phyloP scores from a whole-genome alignment of 2,888 invertebrate genomes.

The Fabriciana adippe region DNA sequence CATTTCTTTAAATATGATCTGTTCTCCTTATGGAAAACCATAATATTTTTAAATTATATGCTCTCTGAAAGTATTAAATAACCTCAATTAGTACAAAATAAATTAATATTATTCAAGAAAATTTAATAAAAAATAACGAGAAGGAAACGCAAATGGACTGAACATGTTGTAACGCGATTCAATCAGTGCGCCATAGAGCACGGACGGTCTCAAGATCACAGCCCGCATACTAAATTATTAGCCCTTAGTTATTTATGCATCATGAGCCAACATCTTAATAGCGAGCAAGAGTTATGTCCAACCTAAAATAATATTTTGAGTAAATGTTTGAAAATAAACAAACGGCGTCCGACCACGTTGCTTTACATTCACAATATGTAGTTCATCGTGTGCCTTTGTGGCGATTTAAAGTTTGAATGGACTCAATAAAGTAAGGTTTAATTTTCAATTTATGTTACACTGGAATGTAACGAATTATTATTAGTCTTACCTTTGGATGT shows the following conservation, averaged over 20 bases:
- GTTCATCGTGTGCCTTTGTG: constrained; percentile 57
- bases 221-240: constrained; percentile 79
- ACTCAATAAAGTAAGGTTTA: constrained; percentile 63
- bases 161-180: constrained; percentile 70
- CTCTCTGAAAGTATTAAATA: background rate
- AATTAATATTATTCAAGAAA: constrained; percentile 7
- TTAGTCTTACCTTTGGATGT: constrained; percentile 96
- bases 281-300: constrained; percentile 74
- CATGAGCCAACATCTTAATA: constrained; percentile 79
- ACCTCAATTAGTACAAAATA: constrained; percentile 13
- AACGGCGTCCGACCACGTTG: constrained; percentile 57
- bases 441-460: constrained; percentile 61
- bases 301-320: constrained; percentile 81
- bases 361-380: constrained; percentile 64
- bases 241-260: constrained; percentile 80
- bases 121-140: constrained; percentile 41
- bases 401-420: constrained; percentile 63
- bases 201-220: constrained; percentile 65
- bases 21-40: background rate
- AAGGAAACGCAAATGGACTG: constrained; percentile 55
- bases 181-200: constrained; percentile 68
- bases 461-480: constrained; percentile 50
- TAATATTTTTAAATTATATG: background rate
- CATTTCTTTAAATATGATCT: background rate
- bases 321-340: constrained; percentile 80